Evolutionary conservation across 2,888 invertebrate species (phyloP), one percentile per base, ranked within the genome.

Genomic region (Eupithecia tripunctaria): DNA sequence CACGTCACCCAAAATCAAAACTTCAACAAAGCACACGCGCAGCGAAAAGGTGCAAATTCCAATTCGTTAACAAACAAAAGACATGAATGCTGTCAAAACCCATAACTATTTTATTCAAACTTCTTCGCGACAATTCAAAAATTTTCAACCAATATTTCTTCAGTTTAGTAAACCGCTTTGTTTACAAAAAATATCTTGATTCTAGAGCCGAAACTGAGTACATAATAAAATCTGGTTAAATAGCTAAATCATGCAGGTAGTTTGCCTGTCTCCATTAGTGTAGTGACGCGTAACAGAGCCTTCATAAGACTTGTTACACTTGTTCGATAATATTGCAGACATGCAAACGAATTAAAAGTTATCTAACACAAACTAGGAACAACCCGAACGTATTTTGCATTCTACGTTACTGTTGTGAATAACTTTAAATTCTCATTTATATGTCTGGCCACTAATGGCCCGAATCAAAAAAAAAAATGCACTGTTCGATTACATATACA

Each of bases 281-380:
- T 51, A 72, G 70, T 62, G 60, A 70, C 25, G 69, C 74, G 78
- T 78, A 65, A 67, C 71, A 72, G 68, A 47, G 66, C 7, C 60
- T 47, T 76, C 68, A 72, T 74, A 68, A 68, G 68, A 70, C 71
- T 68, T 60, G 70, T 72, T 71, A 71, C 63, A 75, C 71, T 71
- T 51, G 71, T 70, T 72, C 63, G 67, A 65, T 74, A 70, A 66
- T 67, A 72, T 75, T 66, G 67, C 32, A 67, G 68, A 71, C 79
- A 77, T 76, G 78, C 79, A 68, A 76, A 73, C 64, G 68, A 62
- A 73, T 76, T 77, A 76, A 68, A 75, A 32, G 65, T 75, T 75
- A 75, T 65, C 69, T 72, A 75, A 72, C 70, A 56, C 70, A 47
- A 68, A 70, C 70, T 41, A 36, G 64, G 38, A 68, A 65, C 64